phyloP scores from a whole-genome alignment of 2,888 invertebrate species.

The Trissoscelio sp. region DNA sequence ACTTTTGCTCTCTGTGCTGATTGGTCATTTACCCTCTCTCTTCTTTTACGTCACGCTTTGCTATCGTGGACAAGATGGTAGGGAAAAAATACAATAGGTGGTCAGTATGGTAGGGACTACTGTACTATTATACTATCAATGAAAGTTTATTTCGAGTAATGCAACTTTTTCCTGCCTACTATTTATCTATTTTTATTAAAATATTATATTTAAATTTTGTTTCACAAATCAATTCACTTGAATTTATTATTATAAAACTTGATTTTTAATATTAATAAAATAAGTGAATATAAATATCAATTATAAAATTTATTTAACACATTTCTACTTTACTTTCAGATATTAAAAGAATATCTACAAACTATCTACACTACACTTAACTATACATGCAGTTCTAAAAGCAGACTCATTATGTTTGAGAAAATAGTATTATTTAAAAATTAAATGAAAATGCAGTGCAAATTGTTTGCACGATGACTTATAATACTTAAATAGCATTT shows the following conservation, averaged over 20 bases:
- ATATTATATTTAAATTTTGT: neutral
- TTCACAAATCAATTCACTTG: neutral
- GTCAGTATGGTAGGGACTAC: too few species aligned
- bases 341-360: neutral
- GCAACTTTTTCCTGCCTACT: neutral
- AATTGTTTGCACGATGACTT: slow-evolving; percentile 7
- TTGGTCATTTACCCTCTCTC: too few species aligned
- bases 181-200: neutral
- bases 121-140: neutral
- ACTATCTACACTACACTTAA: neutral
- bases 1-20: too few species aligned
- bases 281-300: too few species aligned
- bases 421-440: slow-evolving; percentile 36
- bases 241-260: too few species aligned
- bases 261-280: too few species aligned
- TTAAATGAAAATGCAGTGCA: slow-evolving; percentile 28
- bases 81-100: too few species aligned
- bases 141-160: slow-evolving; percentile 4
- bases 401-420: slow-evolving; percentile 13
- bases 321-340: too few species aligned
- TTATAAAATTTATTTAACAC: too few species aligned
- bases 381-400: slow-evolving; percentile 6
- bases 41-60: too few species aligned
- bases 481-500: neutral
- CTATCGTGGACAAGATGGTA: too few species aligned